Percentiles rank a stretch among this genome's conserved stretches.
These are phyloP conservation scores for Penaeus vannamei DNA, from an alignment of 1,140 invertebrate species.

Conservation along the genomic window DNA sequence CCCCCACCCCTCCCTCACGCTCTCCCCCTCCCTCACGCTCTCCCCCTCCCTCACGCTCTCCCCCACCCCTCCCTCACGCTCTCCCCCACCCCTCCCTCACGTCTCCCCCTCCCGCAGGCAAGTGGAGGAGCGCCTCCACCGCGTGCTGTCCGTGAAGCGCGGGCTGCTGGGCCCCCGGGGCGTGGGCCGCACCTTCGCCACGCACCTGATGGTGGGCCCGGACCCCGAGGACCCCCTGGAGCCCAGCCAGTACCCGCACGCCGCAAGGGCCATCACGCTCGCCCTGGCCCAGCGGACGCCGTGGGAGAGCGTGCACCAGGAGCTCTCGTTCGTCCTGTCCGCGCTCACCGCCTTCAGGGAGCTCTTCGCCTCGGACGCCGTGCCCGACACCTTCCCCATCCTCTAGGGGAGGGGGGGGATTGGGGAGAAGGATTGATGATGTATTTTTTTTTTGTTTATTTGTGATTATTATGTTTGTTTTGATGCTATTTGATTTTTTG, in stretches of 20 bases:
- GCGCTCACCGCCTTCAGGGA: constrained; percentile 50
- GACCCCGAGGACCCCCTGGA: constrained; percentile 38
- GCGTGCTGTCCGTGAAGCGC: constrained; percentile 32
- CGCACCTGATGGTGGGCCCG: constrained; percentile 31
- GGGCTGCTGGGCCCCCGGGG: constrained; percentile 42
- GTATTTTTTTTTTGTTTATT: too few relatives aligned
- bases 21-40: too few relatives aligned
- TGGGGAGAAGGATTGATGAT: too few relatives aligned
- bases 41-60: background rate
- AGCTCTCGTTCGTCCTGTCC: constrained; percentile 50
- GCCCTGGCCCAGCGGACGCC: constrained; percentile 29
- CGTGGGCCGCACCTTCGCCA: constrained; percentile 22
- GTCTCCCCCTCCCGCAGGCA: background rate
- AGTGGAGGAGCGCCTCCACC: constrained; percentile 38
- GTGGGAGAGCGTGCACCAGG: constrained; percentile 48
- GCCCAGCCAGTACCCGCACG: constrained; percentile 47
- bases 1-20: too few relatives aligned
- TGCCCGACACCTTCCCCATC: background rate
- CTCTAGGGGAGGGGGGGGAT: too few relatives aligned
- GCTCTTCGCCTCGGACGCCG: constrained; percentile 20
- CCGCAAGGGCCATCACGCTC: constrained; percentile 32
- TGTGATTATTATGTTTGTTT: too few relatives aligned
- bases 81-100: background rate
- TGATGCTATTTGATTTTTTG: too few relatives aligned
- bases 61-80: background rate